These are phyloP conservation scores for Callosobruchus maculatus DNA, from an alignment of 2,888 invertebrate genomes.

Conservation along the genomic window DNA sequence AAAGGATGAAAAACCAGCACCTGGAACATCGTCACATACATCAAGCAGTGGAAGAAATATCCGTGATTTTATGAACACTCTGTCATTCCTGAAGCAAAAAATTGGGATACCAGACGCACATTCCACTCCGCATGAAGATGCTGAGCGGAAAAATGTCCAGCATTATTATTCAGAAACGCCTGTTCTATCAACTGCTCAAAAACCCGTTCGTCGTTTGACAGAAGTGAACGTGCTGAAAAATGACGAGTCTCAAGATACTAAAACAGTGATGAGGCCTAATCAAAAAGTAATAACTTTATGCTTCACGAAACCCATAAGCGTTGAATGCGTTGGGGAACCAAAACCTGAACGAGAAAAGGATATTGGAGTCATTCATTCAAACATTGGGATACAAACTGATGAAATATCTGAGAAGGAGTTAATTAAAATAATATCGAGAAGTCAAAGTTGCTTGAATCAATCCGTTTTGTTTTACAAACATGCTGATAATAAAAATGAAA, in stretches of 20 bases:
- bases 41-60: constrained; percentile 15
- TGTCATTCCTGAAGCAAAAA: constrained; percentile 30
- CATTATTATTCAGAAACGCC: constrained; percentile 10
- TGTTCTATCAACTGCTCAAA: constrained; percentile 8
- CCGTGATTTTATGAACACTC: constrained; percentile 18
- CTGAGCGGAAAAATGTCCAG: constrained; percentile 3
- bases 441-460: constrained; percentile 15
- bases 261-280: constrained; percentile 7
- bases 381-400: constrained; percentile 29
- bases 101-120: constrained; percentile 54
- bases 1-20: background rate
- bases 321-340: constrained; percentile 30
- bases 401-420: constrained; percentile 11
- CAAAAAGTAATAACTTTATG: constrained; percentile 31
- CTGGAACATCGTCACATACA: background rate
- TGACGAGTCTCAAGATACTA: background rate
- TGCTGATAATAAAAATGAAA: constrained; percentile 3
- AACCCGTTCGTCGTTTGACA: constrained; percentile 1
- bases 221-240: constrained; percentile 2
- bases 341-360: constrained; percentile 1
- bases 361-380: constrained; percentile 10
- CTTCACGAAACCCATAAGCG: constrained; percentile 33
- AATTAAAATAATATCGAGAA: constrained; percentile 2
- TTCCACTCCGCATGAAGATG: constrained; percentile 49
- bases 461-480: constrained; percentile 17